phyloP scores from a whole-genome alignment of 2,888 invertebrate species.

The Hecatera dysodea region DNA sequence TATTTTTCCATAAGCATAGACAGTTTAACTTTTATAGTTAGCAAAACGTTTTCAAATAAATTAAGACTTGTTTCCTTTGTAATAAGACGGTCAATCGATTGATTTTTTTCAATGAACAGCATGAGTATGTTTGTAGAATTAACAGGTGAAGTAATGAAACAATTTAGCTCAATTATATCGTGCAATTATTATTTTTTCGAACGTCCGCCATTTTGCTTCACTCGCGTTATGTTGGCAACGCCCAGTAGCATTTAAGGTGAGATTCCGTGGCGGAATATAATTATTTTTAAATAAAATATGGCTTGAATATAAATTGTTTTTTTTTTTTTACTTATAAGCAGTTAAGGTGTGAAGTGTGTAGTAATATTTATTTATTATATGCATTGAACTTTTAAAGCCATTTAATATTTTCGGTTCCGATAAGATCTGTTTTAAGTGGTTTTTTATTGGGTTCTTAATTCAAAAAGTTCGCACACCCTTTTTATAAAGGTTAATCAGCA shows the following conservation, averaged over 20 bases:
- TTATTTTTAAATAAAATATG: slow-evolving; percentile 49
- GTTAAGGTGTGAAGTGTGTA: slow-evolving; percentile 50
- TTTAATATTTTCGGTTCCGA: slow-evolving; percentile 37
- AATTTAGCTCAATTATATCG: slow-evolving; percentile 83
- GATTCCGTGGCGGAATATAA: slow-evolving; percentile 48
- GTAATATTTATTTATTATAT: slow-evolving; percentile 58
- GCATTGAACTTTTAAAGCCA: slow-evolving; percentile 47
- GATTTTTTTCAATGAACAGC: slow-evolving; percentile 32
- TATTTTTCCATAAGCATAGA: slow-evolving; percentile 40
- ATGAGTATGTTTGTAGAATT: slow-evolving; percentile 55
- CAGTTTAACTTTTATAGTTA: slow-evolving; percentile 41
- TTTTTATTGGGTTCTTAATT: slow-evolving; percentile 41
- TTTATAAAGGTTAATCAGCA: slow-evolving; percentile 16
- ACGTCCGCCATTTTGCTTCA: slow-evolving; percentile 80
- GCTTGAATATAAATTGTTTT: slow-evolving; percentile 41
- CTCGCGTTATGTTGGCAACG: slow-evolving; percentile 74
- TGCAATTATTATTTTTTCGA: slow-evolving; percentile 78
- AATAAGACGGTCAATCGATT: slow-evolving; percentile 49
- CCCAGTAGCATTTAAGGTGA: slow-evolving; percentile 70
- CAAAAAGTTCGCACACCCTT: slow-evolving; percentile 19
- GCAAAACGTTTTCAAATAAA: slow-evolving; percentile 19
- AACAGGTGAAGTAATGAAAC: slow-evolving; percentile 84
- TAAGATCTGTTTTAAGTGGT: slow-evolving; percentile 19
- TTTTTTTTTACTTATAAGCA: slow-evolving; percentile 25
- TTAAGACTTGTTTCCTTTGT: slow-evolving; percentile 29